Percentiles rank a stretch among this genome's conserved stretches.
phyloP scores from a whole-genome alignment of 1,140 invertebrate species.

The Drosophila bocki region DNA sequence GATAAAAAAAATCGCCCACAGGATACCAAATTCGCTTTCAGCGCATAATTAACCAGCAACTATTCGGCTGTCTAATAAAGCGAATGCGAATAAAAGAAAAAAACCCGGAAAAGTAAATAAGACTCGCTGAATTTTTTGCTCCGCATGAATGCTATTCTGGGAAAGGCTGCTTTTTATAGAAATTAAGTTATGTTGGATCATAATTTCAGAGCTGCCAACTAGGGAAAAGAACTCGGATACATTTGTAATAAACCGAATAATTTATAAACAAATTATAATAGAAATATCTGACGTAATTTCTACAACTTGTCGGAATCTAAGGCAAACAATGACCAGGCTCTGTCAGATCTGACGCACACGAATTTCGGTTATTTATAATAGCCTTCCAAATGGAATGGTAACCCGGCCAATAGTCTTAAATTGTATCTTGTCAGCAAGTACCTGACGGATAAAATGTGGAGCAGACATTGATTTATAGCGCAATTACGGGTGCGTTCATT shows the following conservation, averaged over 20 bases:
- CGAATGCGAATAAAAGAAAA: constrained; percentile 36
- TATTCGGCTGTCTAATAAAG: constrained; percentile 51
- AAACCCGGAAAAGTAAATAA: constrained; percentile 25
- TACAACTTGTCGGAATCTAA: constrained; percentile 20
- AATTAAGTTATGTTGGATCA: constrained; percentile 33
- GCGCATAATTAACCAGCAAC: constrained; percentile 69
- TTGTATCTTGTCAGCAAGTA: constrained; percentile 47
- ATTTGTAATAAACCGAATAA: constrained; percentile 12
- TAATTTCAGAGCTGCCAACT: constrained; percentile 5
- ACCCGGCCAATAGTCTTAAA: constrained; percentile 35
- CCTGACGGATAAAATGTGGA: constrained; percentile 72
- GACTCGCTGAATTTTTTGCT: constrained; percentile 14
- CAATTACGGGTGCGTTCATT: constrained; percentile 63
- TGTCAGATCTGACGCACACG: constrained; percentile 32
- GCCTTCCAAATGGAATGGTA: constrained; percentile 46
- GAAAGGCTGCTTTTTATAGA: constrained; percentile 38
- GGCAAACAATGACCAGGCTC: constrained; percentile 32
- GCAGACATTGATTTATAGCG: constrained; percentile 76
- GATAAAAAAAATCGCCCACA: constrained; percentile 51
- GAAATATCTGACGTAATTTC: constrained; percentile 25
- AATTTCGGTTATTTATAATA: constrained; percentile 60
- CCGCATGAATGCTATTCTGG: constrained; percentile 28
- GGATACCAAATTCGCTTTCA: constrained; percentile 64
- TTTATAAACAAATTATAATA: constrained; percentile 23
- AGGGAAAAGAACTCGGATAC: background rate